phyloP scores from a whole-genome alignment of 64 coral and sea anemone genomes.

The Pocillopora verrucosa region DNA sequence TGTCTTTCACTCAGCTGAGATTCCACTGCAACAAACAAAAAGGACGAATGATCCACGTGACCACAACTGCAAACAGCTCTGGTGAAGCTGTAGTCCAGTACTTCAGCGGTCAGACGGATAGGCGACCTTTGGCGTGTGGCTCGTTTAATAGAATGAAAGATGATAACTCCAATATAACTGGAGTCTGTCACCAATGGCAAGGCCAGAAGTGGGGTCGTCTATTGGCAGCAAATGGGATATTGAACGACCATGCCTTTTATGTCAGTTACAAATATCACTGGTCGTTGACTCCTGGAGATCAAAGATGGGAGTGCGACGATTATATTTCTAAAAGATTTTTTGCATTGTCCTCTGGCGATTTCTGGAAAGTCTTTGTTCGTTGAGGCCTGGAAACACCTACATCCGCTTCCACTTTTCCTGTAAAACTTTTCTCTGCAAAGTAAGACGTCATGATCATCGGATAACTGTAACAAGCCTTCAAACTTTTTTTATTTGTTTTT shows the following conservation, averaged over 20 bases:
- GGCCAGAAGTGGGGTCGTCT: not conserved
- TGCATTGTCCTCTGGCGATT: conserved; percentile 6
- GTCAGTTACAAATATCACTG: not conserved
- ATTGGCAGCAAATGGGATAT: not conserved
- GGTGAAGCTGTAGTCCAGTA: conserved; percentile 15
- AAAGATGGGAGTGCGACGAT: conserved; percentile 13
- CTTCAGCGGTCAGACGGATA: not conserved
- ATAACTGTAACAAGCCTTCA: too few relatives aligned
- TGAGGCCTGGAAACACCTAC: not conserved
- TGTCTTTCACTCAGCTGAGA: too few relatives aligned
- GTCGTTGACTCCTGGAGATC: not conserved
- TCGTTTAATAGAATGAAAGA: not conserved
- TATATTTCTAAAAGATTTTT: too few relatives aligned
- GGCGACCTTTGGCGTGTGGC: not conserved
- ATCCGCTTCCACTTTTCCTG: too few relatives aligned
- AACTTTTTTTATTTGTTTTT: too few relatives aligned
- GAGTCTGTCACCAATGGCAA: not conserved
- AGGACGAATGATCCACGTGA: conserved; percentile 15
- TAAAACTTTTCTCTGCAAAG: too few relatives aligned
- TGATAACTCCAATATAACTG: not conserved
- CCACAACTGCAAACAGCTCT: not conserved
- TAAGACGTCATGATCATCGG: too few relatives aligned
- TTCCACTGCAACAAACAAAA: not conserved
- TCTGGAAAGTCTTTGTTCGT: conserved; percentile 18
- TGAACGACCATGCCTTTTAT: not conserved